Evolutionary conservation across 2,113 vertebrate species (phyloP), one percentile per base, ranked within the genome.

Genomic region (Bujurquina vittata): DNA sequence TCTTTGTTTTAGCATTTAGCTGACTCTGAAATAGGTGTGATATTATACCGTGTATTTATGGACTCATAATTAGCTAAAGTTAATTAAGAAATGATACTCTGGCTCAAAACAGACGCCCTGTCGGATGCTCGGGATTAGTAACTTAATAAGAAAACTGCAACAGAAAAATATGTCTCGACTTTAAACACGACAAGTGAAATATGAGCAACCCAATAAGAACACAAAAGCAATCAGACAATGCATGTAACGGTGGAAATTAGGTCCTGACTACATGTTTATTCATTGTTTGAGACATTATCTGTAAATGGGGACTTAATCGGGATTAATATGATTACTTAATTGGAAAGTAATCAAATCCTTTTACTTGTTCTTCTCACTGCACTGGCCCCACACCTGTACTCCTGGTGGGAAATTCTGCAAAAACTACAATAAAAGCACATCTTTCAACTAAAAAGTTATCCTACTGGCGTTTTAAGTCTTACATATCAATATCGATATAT

Each of bases 361-460:
- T 43, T 11, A 11, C 11, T 43, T 43, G 22, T 67, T 77, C 3
- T 46, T 75, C 15, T 65, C 0, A 10, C 43, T 1, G 6, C 35
- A 12, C 15, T 63, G 56, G 1, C 54, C 52, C 5, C 17, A 75
- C 18, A 52, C 18, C 18, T 29, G 35, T 10, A 37, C 3, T n/a
- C 10, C 22, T 14, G 67, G 62, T 18, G 37, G 49, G 20, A 75
- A 26, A 10, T n/a, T 54, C 11, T 55, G 77, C 73, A 69, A 20
- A 49, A 11, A 69, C 49, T 81, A 75, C 29, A 88, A 91, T 84
- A 84, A 76, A n/a, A 79, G 2, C 62, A 81, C 83, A 79, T 40
- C 33, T 57, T 63, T 49, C 31, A 57, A 33, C 56, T 79, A 84
- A 84, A 85, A 88, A 79, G 80, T 87, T 86, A 35, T 35, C 35